A percentile compares a stretch with the other conserved stretches of the same genome.
Conservation (phyloP, 2,797 vertebrate genomes). For the Gallirallus australis region DNA sequence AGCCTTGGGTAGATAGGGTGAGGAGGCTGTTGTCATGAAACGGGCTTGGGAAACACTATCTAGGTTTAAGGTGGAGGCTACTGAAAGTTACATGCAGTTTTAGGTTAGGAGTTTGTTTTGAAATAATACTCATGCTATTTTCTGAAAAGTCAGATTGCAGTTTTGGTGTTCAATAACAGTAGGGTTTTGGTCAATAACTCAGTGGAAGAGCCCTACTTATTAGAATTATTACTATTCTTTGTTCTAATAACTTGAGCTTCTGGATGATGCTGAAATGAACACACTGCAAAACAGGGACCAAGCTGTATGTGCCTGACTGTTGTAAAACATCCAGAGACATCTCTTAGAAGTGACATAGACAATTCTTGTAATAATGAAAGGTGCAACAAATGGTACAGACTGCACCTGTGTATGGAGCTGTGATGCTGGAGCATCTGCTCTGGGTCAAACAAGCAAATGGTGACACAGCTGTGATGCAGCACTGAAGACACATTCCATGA, state of each 20-base stretch:
- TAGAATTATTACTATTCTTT: background rate
- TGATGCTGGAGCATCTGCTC: background rate
- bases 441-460: background rate
- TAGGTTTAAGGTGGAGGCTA: background rate
- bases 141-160: background rate
- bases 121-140: background rate
- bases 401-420: fast-evolving
- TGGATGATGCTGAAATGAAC: background rate
- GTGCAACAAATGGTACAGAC: background rate
- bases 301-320: background rate
- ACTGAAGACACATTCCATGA: background rate
- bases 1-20: background rate
- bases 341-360: background rate
- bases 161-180: background rate
- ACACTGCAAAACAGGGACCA: background rate
- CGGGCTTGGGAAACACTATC: background rate
- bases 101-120: background rate
- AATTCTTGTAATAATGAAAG: background rate
- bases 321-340: background rate
- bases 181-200: background rate
- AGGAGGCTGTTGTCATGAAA: background rate
- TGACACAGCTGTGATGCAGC: background rate
- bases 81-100: background rate
- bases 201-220: background rate
- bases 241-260: background rate